These are phyloP conservation scores for Dasyornis broadbenti DNA, from an alignment of 2,113 vertebrate genomes.

Conservation along the genomic window DNA sequence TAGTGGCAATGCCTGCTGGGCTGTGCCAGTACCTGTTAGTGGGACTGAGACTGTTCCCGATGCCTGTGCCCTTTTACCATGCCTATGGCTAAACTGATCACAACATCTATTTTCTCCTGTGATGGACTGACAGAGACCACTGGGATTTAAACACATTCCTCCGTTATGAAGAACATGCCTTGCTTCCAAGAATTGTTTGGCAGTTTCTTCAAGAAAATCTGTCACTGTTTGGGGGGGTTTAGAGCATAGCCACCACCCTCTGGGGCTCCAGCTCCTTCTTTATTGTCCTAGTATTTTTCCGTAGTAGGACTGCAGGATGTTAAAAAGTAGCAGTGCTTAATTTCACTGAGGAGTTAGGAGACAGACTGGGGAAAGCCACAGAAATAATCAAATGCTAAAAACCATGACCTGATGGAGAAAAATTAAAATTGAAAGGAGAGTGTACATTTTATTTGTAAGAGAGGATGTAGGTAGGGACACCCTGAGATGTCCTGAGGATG, in stretches of 20 bases:
- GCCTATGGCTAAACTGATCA: not conserved
- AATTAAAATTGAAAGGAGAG: not conserved
- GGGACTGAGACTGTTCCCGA: not conserved
- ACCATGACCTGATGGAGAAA: not conserved
- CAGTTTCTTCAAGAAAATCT: not conserved
- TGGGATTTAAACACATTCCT: not conserved
- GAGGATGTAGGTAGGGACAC: not conserved
- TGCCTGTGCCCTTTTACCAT: not conserved
- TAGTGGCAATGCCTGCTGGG: not conserved
- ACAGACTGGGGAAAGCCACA: not conserved
- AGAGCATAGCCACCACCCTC: not conserved
- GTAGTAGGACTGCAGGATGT: not conserved
- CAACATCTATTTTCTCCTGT: not conserved
- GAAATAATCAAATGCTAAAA: not conserved
- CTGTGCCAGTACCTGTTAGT: not conserved
- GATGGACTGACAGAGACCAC: not conserved
- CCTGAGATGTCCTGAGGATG: not conserved
- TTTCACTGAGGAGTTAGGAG: not conserved
- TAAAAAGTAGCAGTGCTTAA: not conserved
- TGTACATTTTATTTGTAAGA: not conserved
- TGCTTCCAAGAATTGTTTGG: not conserved
- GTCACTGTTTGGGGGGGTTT: not conserved
- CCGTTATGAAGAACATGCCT: not conserved
- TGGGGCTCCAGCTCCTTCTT: not conserved
- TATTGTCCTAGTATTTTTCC: not conserved